Base-by-base conservation (phyloP, 2,797 vertebrate species). In the Geotrypetes seraphini region DNA sequence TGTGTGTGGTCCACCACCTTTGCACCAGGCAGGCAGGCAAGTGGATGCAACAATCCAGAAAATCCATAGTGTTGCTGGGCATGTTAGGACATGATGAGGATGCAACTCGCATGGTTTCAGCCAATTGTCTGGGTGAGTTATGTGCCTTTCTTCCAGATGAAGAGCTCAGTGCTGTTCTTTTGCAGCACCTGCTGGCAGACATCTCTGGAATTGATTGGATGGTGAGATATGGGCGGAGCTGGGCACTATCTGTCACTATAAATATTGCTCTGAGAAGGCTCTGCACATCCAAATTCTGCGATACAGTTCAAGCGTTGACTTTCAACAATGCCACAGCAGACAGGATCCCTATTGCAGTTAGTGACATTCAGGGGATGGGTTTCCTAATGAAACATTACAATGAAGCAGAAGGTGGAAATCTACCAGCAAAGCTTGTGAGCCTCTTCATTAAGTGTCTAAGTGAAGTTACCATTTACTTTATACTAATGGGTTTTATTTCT, bases 131-230 rank as follows among this genome's bases (percentile, higher is more conserved):
- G n/a, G n/a, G n/a, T n/a, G n/a, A n/a, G n/a, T n/a, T n/a, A n/a
- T n/a, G n/a, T n/a, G n/a, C n/a, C n/a, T n/a, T n/a, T n/a, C n/a
- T n/a, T n/a, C n/a, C n/a, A n/a, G n/a, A n/a, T n/a, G n/a, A n/a
- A n/a, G n/a, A n/a, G n/a, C n/a, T n/a, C n/a, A n/a, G n/a, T n/a
- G n/a, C n/a, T n/a, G n/a, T n/a, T n/a, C n/a, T n/a, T n/a, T n/a
- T n/a, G n/a, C n/a, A n/a, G n/a, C n/a, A n/a, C n/a, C n/a, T n/a
- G n/a, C n/a, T n/a, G n/a, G 94, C 93, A 24, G 93, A 97, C 1
- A 36, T 92, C 34, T 95, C 92, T 1, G 94, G 92, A 25, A 86
- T 99, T 10, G 95, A 99, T 76, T 99, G 96, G 96, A 98, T 98
- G 95, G 92, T 97, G 59, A 87, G 95, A 40, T 94, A 98, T 0